Percentiles rank a stretch among this genome's conserved stretches.
phyloP scores from a whole-genome alignment of 2,888 invertebrate genomes.

The Zhuqinia jingwanae region DNA sequence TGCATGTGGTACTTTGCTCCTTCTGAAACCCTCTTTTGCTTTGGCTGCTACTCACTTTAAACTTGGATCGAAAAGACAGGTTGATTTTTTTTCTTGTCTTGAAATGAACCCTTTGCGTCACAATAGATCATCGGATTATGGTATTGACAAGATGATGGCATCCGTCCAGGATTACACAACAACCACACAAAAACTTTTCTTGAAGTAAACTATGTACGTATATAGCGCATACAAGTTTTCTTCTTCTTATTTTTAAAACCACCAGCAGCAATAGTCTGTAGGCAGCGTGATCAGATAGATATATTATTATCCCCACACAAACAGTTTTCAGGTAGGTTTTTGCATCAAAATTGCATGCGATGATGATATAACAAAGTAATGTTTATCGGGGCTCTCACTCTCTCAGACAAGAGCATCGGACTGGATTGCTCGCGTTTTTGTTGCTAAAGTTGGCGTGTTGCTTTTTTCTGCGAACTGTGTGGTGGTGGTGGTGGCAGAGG shows the following conservation, averaged over 20 bases:
- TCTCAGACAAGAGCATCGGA: conserved; percentile 28
- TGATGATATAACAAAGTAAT: not conserved
- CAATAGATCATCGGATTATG: conserved; percentile 71
- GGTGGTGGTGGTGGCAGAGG: not conserved
- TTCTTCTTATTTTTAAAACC: conserved; percentile 31
- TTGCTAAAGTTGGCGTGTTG: conserved; percentile 49
- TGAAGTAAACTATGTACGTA: not conserved
- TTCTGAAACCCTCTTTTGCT: conserved; percentile 28
- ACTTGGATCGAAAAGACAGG: conserved; percentile 53
- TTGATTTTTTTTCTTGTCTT: conserved; percentile 60
- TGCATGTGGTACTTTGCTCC: not conserved
- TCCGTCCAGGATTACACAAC: conserved; percentile 56
- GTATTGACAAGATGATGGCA: conserved; percentile 72
- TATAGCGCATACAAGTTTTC: conserved; percentile 14
- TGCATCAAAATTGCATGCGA: conserved; percentile 28
- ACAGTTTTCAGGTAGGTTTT: conserved; percentile 37
- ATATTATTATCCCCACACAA: not conserved
- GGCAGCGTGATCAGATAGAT: not conserved
- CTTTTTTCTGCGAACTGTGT: conserved; percentile 17
- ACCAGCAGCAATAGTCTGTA: conserved; percentile 41
- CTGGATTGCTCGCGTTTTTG: conserved; percentile 60
- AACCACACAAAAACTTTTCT: conserved; percentile 26
- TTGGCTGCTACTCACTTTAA: not conserved
- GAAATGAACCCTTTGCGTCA: conserved; percentile 69
- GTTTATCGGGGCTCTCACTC: conserved; percentile 1